Evolutionary conservation across 1,140 invertebrate genomes (phyloP).

Genomic region (Gonioctena quinquepunctata): DNA sequence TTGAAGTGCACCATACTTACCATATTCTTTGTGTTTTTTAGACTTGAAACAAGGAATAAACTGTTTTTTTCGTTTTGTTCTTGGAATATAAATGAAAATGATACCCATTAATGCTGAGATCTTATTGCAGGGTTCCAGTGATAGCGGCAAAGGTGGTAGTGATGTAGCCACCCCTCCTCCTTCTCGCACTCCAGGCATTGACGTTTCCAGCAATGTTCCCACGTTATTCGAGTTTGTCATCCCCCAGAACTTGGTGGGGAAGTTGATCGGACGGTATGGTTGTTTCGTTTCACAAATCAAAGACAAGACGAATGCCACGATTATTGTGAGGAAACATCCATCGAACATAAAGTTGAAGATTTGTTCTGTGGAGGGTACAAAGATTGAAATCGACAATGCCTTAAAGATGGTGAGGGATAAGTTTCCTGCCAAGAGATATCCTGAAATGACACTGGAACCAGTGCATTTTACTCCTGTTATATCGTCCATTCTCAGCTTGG

Average conservation of each 20-base stretch:
- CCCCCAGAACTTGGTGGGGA: slow-evolving; percentile 78
- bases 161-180: slow-evolving; percentile 66
- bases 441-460: slow-evolving; percentile 78
- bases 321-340: slow-evolving; percentile 78
- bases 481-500: slow-evolving; percentile 62
- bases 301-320: slow-evolving; percentile 73
- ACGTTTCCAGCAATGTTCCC: slow-evolving; percentile 13
- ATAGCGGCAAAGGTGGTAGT: slow-evolving; percentile 76
- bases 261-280: slow-evolving; percentile 85
- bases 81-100: too few relatives aligned
- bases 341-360: slow-evolving; percentile 69
- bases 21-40: too few relatives aligned
- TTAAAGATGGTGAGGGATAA: slow-evolving; percentile 81
- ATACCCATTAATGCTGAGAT: too few relatives aligned
- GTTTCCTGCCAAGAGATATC: slow-evolving; percentile 79
- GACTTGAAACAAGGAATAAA: too few relatives aligned
- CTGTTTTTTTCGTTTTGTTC: too few relatives aligned
- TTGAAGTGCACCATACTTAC: too few relatives aligned
- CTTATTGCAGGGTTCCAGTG: slow-evolving; percentile 73
- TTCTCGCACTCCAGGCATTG: slow-evolving; percentile 39
- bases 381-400: slow-evolving; percentile 76
- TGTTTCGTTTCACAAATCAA: slow-evolving; percentile 82
- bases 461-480: slow-evolving; percentile 67
- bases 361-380: slow-evolving; percentile 61
- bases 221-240: slow-evolving; percentile 77